Evolutionary conservation across 2,888 invertebrate species (phyloP).

Genomic region (Carterocephalus palaemon): DNA sequence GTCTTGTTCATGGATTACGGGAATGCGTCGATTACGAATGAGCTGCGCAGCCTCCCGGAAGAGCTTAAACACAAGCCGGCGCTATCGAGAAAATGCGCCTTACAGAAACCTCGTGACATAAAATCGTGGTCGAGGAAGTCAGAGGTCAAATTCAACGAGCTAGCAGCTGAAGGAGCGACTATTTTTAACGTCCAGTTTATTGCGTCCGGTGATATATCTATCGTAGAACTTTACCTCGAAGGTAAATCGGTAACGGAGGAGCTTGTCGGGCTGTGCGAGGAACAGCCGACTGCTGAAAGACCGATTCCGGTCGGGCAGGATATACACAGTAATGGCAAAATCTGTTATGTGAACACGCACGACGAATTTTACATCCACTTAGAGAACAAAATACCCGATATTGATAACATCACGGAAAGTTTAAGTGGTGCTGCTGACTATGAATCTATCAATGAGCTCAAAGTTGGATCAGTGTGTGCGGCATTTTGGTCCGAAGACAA

Average conservation of each 20-base stretch:
- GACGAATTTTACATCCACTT: conserved; percentile 87
- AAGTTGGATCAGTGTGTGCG: conserved; percentile 81
- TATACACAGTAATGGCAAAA: conserved; percentile 76
- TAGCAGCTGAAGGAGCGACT: conserved; percentile 84
- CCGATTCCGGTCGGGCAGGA: conserved; percentile 67
- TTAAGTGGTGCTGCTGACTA: conserved; percentile 75
- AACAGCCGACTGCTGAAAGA: conserved; percentile 53
- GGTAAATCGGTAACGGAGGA: conserved; percentile 82
- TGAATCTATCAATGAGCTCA: conserved; percentile 68
- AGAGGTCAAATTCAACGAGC: conserved; percentile 81
- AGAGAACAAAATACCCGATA: conserved; percentile 73
- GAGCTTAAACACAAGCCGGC: conserved; percentile 79
- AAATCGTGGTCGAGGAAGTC: conserved; percentile 83
- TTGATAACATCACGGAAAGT: conserved; percentile 81
- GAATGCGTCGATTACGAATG: conserved; percentile 78
- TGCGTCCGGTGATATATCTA: conserved; percentile 81
- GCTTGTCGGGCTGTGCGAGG: conserved; percentile 75
- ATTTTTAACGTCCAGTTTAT: conserved; percentile 84
- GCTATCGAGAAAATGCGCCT: conserved; percentile 80
- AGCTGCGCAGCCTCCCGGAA: conserved; percentile 79
- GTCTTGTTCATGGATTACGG: conserved; percentile 85
- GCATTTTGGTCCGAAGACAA: conserved; percentile 83
- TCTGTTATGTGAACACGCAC: conserved; percentile 83
- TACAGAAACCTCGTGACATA: conserved; percentile 78
- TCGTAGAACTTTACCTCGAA: conserved; percentile 80